Evolutionary conservation across 2,113 vertebrate genomes (phyloP), one percentile per base, ranked within the genome.

Genomic region (Sebastes fasciatus): DNA sequence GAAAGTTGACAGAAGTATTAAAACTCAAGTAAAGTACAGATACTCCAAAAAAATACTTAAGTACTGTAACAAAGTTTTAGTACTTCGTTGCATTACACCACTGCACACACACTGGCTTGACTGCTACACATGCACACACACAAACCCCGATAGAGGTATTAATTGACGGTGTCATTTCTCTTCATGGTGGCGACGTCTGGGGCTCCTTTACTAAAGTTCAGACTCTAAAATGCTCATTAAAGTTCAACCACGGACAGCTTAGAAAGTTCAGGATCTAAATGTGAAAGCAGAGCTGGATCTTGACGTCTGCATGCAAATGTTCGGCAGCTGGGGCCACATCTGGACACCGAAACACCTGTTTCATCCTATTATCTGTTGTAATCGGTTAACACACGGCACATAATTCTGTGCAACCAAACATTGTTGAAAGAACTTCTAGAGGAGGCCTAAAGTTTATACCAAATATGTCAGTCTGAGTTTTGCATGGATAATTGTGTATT

Each of bases 91-190:
- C 34, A 34, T 34, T 34, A 34, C 34, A 34, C 34, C 34, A 34
- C 34, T 34, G 34, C 34, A 80, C 40, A 46, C 40, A 23, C 13
- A 42, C 42, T 17, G 42, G 6, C 26, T 17, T 48, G 21, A 12
- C 45, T 58, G 43, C 57, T 64, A 21, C 66, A 55, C 46, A 12
- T 6, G 6, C 21, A 70, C 62, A 21, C 12, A 79, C 46, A 52
- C 23, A 45, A 7, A 52, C 48, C 45, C 26, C 3, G 14, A 1
- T 52, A n/a, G 17, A 17, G 57, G 19, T 26, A 13, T 55, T 77
- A 68, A 66, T 79, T 34, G 73, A 49, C 26, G 51, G 5, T 55
- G 67, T 43, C 63, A 63, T 77, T 67, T 82, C n/a, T 60, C 34
- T 19, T 60, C 40, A 23, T 13, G 17, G 40, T 60, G 54, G 21